Evolutionary conservation across 2,797 vertebrate genomes (phyloP).

Genomic region (Tangara arthus): DNA sequence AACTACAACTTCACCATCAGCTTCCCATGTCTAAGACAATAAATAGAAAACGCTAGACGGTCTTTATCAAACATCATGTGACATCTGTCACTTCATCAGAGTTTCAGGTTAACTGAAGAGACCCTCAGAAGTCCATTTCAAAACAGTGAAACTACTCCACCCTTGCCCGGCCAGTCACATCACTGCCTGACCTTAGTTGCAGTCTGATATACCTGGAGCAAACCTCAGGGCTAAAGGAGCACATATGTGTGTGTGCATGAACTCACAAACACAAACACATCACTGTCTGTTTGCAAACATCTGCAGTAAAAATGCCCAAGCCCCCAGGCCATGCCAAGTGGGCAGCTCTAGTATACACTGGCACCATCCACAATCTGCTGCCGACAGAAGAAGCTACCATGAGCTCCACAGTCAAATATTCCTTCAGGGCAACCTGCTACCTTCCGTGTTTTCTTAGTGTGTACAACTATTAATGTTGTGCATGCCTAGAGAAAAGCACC

Average conservation of each 20-base stretch:
- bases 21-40: not conserved
- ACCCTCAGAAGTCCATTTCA: not conserved
- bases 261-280: accelerated
- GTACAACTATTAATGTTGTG: not conserved
- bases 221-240: not conserved
- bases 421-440: not conserved
- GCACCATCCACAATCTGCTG: not conserved
- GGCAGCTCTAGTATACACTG: not conserved
- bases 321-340: accelerated
- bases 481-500: not conserved
- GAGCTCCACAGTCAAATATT: not conserved
- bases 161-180: not conserved
- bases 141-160: not conserved
- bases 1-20: not conserved
- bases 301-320: not conserved
- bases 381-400: not conserved
- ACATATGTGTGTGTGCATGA: accelerated
- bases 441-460: not conserved
- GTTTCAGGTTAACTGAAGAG: not conserved
- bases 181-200: not conserved
- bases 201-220: not conserved
- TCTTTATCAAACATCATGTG: not conserved
- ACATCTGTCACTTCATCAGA: not conserved
- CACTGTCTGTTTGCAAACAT: not conserved
- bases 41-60: not conserved